Conservation (phyloP, 2,888 invertebrate genomes). For the Acanthoscelides obtectus region DNA sequence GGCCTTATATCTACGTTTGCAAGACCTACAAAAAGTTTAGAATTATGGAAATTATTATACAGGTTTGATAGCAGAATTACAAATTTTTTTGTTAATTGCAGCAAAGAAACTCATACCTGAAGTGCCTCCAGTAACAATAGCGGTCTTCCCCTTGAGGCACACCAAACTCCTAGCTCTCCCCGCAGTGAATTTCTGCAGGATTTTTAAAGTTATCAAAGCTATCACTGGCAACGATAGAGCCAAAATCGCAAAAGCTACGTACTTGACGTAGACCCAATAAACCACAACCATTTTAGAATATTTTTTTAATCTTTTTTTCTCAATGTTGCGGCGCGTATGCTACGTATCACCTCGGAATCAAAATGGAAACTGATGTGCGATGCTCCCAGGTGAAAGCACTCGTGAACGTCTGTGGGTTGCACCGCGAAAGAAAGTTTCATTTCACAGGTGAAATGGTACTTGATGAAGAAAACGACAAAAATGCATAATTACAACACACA, state of each 20-base stretch:
- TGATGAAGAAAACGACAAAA: slow-evolving; percentile 16
- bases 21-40: too few relatives aligned
- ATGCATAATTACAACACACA: neutral
- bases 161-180: slow-evolving; percentile 37
- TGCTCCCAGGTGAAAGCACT: slow-evolving; percentile 16
- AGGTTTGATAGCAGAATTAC: too few relatives aligned
- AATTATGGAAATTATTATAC: too few relatives aligned
- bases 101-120: slow-evolving; percentile 28
- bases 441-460: slow-evolving; percentile 30
- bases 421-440: slow-evolving; percentile 15
- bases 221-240: slow-evolving; percentile 31
- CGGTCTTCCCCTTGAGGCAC: slow-evolving; percentile 38
- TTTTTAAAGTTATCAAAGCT: slow-evolving; percentile 31
- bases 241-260: slow-evolving; percentile 29
- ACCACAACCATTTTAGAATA: slow-evolving; percentile 28
- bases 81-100: too few relatives aligned
- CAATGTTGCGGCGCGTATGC: slow-evolving; percentile 10
- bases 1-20: too few relatives aligned
- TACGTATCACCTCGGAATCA: slow-evolving; percentile 3
- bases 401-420: slow-evolving; percentile 4
- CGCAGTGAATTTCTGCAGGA: slow-evolving; percentile 33
- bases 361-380: slow-evolving; percentile 13
- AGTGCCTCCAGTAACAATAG: slow-evolving; percentile 37
- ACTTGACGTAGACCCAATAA: slow-evolving; percentile 31
- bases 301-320: neutral